Base-by-base conservation (phyloP, 2,113 vertebrate species). In the Andinoacara biseriatus region DNA sequence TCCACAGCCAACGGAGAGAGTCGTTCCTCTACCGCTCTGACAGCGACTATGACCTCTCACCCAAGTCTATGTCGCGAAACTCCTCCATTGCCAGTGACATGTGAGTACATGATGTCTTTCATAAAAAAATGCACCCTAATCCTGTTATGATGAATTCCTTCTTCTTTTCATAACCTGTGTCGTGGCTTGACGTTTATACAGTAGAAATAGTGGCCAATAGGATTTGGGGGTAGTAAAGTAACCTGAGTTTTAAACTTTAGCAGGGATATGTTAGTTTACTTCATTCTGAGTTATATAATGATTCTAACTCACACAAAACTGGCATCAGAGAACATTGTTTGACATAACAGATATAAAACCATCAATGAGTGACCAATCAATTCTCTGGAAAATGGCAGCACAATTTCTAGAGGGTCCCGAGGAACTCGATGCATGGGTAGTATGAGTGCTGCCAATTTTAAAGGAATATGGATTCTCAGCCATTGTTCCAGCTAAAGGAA, bases 21-120 rank as follows among this genome's bases (percentile, higher is more conserved):
- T 99, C 98, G 67, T 99, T 99, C 93, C 95, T 99, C 74, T 99
- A 99, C 91, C 97, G 98, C 80, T 99, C 98, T 0, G 98, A 99
- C 95, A 99, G 97, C 0, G 98, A 99, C 93, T 99, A 99, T 94
- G 98, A 99, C 94, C 97, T 99, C 86, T 99, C 98, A 62, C 98
- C 98, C 81, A 99, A 99, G 94, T 99, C 98, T 57, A 99, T 99
- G 97, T 99, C 98, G 87, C 96, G 98, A 83, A 99, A 99, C 95
- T 99, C 98, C 95, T 99, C 98, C 93, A 99, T 99, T 83, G 98
- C 98, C 92, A 99, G 98, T 93, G 98, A 99, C 93, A 99, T 99
- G 98, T 99, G 91, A 99, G 93, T 89, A 46, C 20, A 18, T 5
- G 3, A 11, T 38, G 18, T 76, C 29, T 72, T 82, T 74, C 22